A percentile compares a stretch with the other conserved stretches of the same genome.
Conservation (phyloP, 2,888 invertebrate species). For the Andrena bucephala region DNA sequence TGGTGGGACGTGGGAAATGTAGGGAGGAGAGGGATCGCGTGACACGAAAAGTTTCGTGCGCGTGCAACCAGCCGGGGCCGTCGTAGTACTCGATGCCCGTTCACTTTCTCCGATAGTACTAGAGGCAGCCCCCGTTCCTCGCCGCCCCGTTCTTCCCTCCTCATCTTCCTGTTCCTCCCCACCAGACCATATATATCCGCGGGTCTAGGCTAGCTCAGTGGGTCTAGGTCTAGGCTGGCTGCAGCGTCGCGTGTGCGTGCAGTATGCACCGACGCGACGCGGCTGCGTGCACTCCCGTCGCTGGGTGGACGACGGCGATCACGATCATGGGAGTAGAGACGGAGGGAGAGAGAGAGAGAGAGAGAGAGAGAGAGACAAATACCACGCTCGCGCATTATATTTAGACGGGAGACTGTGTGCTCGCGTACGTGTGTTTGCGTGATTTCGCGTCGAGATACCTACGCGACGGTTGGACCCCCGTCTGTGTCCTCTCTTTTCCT, state of each 20-base stretch:
- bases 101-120: conserved; percentile 78
- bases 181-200: conserved; percentile 69
- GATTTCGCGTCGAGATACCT: conserved; percentile 48
- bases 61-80: conserved; percentile 41
- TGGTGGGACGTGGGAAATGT: neutral
- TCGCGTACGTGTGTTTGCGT: conserved; percentile 47
- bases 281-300: conserved; percentile 61
- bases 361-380: conserved; percentile 1
- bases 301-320: conserved; percentile 31
- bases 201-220: conserved; percentile 83
- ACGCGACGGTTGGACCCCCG: conserved; percentile 41
- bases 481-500: conserved; percentile 9
- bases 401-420: conserved; percentile 64
- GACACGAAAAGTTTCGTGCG: conserved; percentile 55
- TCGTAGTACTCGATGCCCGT: conserved; percentile 59
- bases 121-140: conserved; percentile 66
- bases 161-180: conserved; percentile 60
- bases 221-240: conserved; percentile 84
- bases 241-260: conserved; percentile 73
- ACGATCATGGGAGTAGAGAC: conserved; percentile 2
- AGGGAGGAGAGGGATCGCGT: conserved; percentile 35
- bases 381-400: conserved; percentile 67
- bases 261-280: conserved; percentile 68
- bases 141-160: conserved; percentile 55
- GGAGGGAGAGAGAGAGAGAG: neutral